A percentile compares a stretch with the other conserved stretches of the same genome.
Evolutionary conservation across 2,797 vertebrate species (phyloP).

Genomic region (Chelidonichthys spinosus): DNA sequence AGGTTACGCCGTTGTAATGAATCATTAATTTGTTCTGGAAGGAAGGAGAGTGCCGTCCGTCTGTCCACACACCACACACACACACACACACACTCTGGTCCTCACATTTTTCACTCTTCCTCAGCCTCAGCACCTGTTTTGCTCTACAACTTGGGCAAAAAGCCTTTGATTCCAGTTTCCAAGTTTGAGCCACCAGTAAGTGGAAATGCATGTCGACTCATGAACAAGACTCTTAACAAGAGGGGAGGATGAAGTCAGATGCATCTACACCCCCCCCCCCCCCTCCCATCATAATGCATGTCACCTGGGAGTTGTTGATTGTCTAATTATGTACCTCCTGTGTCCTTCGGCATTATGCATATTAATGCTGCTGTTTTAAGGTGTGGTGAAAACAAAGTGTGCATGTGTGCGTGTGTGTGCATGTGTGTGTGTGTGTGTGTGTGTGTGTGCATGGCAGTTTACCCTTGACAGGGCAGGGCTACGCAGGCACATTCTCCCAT

Average conservation of each 20-base stretch:
- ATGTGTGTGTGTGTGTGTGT: constrained; percentile 22
- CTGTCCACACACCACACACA: constrained; percentile 29
- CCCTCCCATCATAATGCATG: constrained; percentile 61
- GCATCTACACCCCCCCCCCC: constrained; percentile 62
- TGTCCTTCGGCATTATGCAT: constrained; percentile 83
- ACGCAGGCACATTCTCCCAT: constrained; percentile 79
- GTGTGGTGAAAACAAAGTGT: constrained; percentile 69
- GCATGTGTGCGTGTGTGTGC: constrained; percentile 23
- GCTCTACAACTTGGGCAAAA: background rate
- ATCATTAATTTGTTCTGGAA: constrained; percentile 74
- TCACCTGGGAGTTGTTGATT: constrained; percentile 81
- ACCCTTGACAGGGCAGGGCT: constrained; percentile 84
- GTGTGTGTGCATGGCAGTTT: constrained; percentile 72
- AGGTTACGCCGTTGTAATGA: constrained; percentile 78
- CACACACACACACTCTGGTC: constrained; percentile 26
- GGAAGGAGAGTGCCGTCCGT: constrained; percentile 40
- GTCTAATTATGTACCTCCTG: constrained; percentile 82
- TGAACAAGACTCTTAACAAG: constrained; percentile 62
- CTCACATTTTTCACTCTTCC: constrained; percentile 37
- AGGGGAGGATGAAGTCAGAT: constrained; percentile 55
- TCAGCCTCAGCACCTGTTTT: constrained; percentile 16
- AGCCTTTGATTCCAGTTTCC: constrained; percentile 24
- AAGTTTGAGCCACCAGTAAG: constrained; percentile 54
- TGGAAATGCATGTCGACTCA: constrained; percentile 58
- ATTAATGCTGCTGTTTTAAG: constrained; percentile 83